phyloP scores from a whole-genome alignment of 2,113 vertebrate species.

The Forbesichthys agassizii region DNA sequence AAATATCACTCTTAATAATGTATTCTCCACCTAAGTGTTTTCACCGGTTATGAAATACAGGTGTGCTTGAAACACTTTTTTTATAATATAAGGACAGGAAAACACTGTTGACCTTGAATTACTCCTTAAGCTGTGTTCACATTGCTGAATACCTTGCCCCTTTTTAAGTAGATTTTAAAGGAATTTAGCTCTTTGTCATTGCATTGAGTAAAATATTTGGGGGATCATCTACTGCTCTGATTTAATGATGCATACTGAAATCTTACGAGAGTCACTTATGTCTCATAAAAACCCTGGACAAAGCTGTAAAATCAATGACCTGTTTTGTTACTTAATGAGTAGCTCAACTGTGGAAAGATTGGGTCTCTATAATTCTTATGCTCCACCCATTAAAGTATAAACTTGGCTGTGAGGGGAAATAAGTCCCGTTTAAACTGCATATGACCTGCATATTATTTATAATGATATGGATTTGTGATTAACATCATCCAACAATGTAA shows the following conservation, averaged over 20 bases:
- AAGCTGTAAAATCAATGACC: constrained; percentile 80
- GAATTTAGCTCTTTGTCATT: constrained; percentile 71
- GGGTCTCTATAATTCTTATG: constrained; percentile 54
- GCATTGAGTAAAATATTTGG: constrained; percentile 73
- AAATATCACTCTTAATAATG: constrained; percentile 11
- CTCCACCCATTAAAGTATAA: constrained; percentile 47
- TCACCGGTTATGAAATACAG: neutral
- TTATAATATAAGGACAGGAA: constrained; percentile 1
- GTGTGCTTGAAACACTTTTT: neutral
- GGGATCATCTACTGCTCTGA: constrained; percentile 77
- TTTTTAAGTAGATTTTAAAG: constrained; percentile 61
- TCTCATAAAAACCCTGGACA: constrained; percentile 77
- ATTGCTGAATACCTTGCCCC: constrained; percentile 42
- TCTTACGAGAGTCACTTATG: constrained; percentile 82
- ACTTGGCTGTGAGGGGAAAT: constrained; percentile 39
- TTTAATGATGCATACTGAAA: constrained; percentile 81
- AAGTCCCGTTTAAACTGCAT: neutral
- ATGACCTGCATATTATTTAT: neutral
- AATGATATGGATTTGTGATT: neutral
- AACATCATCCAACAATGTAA: neutral
- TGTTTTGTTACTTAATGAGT: constrained; percentile 80
- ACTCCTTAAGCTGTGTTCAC: constrained; percentile 19
- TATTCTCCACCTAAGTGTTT: neutral
- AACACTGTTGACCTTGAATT: constrained; percentile 50
- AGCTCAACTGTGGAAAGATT: constrained; percentile 72